Conservation (phyloP, 2,797 vertebrate species). For the Crenichthys baileyi region DNA sequence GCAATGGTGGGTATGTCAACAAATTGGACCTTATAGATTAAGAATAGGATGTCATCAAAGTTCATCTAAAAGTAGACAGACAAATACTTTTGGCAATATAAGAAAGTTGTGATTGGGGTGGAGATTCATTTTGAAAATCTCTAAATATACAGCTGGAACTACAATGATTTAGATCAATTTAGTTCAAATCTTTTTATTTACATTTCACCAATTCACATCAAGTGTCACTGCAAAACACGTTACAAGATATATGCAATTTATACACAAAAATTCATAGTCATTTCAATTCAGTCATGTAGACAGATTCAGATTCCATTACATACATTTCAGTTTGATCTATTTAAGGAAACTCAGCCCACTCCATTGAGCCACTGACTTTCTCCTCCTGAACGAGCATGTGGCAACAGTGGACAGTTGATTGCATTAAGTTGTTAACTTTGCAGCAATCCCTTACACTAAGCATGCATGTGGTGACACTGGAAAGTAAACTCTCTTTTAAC, state of each 20-base stretch:
- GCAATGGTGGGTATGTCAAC: too few relatives aligned
- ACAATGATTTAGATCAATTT: not conserved
- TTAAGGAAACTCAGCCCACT: not conserved
- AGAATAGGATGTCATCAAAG: too few relatives aligned
- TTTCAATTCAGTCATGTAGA: not conserved
- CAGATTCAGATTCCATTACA: not conserved
- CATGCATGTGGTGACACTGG: not conserved
- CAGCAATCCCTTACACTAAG: not conserved
- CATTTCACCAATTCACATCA: not conserved
- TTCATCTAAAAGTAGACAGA: too few relatives aligned
- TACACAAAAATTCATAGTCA: not conserved
- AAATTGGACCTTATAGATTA: too few relatives aligned
- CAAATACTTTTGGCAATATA: too few relatives aligned
- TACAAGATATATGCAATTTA: not conserved
- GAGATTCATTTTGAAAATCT: too few relatives aligned
- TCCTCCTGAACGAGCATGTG: not conserved
- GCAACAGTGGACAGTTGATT: not conserved
- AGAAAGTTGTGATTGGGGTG: too few relatives aligned
- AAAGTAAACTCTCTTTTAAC: not conserved
- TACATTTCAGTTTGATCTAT: not conserved
- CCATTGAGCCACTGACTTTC: not conserved
- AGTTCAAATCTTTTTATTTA: not conserved
- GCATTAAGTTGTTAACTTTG: not conserved
- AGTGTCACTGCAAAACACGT: not conserved
- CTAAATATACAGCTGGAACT: not conserved